Evolutionary conservation across 2,113 vertebrate genomes (phyloP).

Genomic region (Pongo pygmaeus): DNA sequence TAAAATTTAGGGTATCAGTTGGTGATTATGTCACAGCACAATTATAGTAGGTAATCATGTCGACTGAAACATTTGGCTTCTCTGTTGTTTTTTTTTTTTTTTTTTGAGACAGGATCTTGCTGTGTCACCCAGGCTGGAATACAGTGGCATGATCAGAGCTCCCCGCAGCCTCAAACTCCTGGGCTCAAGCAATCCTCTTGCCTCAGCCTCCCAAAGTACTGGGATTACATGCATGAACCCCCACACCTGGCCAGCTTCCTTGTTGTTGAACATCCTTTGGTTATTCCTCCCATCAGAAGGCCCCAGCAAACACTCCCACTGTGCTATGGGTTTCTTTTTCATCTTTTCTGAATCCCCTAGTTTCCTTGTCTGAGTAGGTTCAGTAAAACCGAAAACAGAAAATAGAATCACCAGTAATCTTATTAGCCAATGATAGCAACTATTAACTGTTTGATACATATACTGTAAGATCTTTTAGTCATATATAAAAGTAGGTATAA

Average conservation of each 20-base stretch:
- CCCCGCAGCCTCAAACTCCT: not conserved
- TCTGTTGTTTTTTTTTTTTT: not conserved
- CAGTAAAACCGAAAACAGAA: not conserved
- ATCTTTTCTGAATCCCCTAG: not conserved
- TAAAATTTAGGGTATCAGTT: not conserved
- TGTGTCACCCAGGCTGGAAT: not conserved
- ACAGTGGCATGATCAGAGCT: not conserved
- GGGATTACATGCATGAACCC: not conserved
- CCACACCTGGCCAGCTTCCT: not conserved
- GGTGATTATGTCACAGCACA: not conserved
- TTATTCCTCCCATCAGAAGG: not conserved
- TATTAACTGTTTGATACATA: not conserved
- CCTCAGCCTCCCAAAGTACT: not conserved
- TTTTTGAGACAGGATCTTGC: not conserved
- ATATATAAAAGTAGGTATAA: not conserved
- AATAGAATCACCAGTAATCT: not conserved
- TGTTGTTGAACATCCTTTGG: not conserved
- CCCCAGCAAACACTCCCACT: not conserved
- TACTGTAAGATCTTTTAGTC: not conserved
- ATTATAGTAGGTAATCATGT: not conserved
- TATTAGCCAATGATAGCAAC: not conserved
- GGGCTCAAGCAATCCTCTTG: not conserved
- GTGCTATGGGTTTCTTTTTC: not conserved
- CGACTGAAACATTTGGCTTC: not conserved
- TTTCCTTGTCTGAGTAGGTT: not conserved